Base-by-base conservation (phyloP, 2,888 invertebrate species). In the Didymodactylos carnosus region DNA sequence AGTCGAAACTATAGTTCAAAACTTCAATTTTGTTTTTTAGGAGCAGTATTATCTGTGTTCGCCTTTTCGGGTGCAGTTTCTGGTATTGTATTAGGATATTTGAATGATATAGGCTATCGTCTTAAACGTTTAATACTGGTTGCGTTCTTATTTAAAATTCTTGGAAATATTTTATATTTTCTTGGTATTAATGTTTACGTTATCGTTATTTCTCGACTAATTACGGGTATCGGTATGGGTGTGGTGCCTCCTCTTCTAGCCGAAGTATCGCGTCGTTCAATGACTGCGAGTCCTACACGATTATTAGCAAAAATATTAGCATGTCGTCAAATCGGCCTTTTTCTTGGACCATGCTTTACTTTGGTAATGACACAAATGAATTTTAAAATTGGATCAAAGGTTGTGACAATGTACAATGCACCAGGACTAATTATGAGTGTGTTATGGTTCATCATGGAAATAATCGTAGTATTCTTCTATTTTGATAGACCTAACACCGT, bases 371-470 rank as follows among this genome's bases (percentile, higher is more conserved):
- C 80, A 35, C 71, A 79, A 71, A 75, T 80, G 19, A 72, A 83
- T 76, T 83, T 83, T 76, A 73, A 79, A 39, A 78, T 84, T 41
- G 40, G 53, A 13, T 81, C 81, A 16, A 80, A 83, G 73, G 75
- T 78, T 72, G 80, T 85, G 5, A 81, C 81, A 78, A 81, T 81
- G 73, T 81, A 80, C 70, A 82, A 82, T 75, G 79, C 82, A 35
- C 84, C 85, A 40, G 84, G 85, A 77, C 79, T 82, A 7, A 82
- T 84, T 75, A 84, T 84, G 84, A 81, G 82, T 16, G 75, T 79
- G 39, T 72, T 84, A n/a, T 84, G 84, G 84, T 23, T 77, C 0
- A 1, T 80, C n/a, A n/a, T n/a, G n/a, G n/a, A n/a, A n/a, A 19
- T 35, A 16, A 19, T 35, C 7, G 4, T n/a, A 35, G 3, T 62